These are phyloP conservation scores for Heliconius himera DNA, from an alignment of 1,140 invertebrate species.

Conservation along the genomic window DNA sequence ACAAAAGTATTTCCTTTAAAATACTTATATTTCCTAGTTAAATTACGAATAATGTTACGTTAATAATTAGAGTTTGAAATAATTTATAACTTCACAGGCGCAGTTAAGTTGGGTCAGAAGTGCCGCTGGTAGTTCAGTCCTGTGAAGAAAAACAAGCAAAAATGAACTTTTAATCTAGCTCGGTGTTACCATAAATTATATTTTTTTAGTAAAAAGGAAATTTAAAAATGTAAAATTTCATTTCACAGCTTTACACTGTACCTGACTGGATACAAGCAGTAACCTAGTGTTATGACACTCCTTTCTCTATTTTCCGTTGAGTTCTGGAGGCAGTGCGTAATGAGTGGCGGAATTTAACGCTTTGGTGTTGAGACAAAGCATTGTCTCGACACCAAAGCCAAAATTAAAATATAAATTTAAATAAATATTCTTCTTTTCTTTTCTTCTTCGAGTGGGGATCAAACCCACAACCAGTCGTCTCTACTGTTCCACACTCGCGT, in stretches of 20 bases:
- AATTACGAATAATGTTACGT: background rate
- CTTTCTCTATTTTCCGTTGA: too few species aligned
- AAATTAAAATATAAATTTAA: too few species aligned
- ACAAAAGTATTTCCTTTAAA: background rate
- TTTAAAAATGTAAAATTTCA: background rate
- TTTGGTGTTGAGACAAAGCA: too few species aligned
- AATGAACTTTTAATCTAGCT: background rate
- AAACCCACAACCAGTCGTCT: too few species aligned
- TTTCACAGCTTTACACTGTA: background rate
- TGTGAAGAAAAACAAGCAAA: slow-evolving; percentile 5
- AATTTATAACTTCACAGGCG: background rate
- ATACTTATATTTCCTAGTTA: background rate
- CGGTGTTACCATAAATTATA: background rate
- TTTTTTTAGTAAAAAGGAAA: background rate
- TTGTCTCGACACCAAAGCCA: too few species aligned
- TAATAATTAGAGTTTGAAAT: background rate
- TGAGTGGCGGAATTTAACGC: too few species aligned
- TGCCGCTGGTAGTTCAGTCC: background rate
- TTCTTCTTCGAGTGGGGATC: too few species aligned
- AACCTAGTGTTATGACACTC: too few species aligned
- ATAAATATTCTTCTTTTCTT: too few species aligned
- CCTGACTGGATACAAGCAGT: too few species aligned
- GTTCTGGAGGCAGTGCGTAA: too few species aligned
- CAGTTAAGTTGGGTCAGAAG: background rate
- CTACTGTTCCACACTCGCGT: too few species aligned